Base-by-base conservation (phyloP, 2,888 invertebrate species). In the Tenthredo mesomela region DNA sequence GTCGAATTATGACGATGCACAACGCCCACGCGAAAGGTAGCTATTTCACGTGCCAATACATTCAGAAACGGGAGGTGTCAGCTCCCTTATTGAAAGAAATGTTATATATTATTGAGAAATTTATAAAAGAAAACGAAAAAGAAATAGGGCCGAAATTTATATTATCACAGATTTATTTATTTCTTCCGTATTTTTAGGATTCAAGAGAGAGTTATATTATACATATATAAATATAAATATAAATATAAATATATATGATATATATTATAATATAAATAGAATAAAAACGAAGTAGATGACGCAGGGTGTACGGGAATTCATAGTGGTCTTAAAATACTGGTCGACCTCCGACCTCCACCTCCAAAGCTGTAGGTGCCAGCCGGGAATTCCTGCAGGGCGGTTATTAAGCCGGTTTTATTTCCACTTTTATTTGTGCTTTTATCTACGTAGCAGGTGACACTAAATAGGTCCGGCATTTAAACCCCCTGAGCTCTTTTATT, bases 381-480 rank as follows among this genome's bases (percentile, higher is more conserved):
- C 21, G 58, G 80, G 58, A 9, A 61, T 80, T 80, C 80, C 80
- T 61, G 80, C 37, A 58, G 40, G 61, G 40, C 15, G 29, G 78
- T 80, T 80, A 80, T 80, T 80, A 80, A 80, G 61, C 80, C 80
- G 40, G 80, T 80, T 80, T 80, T 80, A 80, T 61, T 80, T 61
- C 80, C 80, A 58, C 40, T 80, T 80, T 80, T 80, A 80, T 80
- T 80, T 80, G 80, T 80, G 58, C 61, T 80, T 80, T 80, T 80
- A 80, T 80, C 80, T 80, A 80, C 80, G 80, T 80, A 80, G 58
- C 80, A 80, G 80, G 80, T 80, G 80, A 80, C 80, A 80, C 80
- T 80, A 61, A 80, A 80, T 80, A 80, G 80, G 80, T 61, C 80
- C 80, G 61, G 58, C 80, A 61, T 80, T 80, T 80, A 80, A 80